Conservation (phyloP, 1,140 invertebrate genomes). For the Drosophila paulistorum region DNA sequence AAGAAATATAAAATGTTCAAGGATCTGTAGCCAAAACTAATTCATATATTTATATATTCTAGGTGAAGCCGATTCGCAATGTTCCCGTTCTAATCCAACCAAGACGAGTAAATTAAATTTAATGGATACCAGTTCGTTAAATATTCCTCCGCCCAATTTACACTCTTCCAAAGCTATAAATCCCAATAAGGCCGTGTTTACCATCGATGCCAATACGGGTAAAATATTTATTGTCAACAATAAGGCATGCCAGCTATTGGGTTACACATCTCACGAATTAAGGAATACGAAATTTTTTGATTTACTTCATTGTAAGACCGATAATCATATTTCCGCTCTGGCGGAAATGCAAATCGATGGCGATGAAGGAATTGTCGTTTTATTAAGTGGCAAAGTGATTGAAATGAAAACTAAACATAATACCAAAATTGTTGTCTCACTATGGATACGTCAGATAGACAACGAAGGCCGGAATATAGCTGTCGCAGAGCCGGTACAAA, state of each 20-base stretch:
- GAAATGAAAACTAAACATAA: constrained; percentile 85
- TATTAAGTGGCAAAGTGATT: constrained; percentile 87
- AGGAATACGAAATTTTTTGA: constrained; percentile 85
- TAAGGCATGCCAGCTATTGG: constrained; percentile 85
- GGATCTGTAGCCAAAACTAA: background rate
- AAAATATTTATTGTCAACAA: constrained; percentile 87
- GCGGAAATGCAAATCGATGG: constrained; percentile 85
- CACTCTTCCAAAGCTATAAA: constrained; percentile 82
- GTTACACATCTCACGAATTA: constrained; percentile 85
- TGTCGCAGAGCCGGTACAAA: constrained; percentile 86
- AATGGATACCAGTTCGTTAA: constrained; percentile 45
- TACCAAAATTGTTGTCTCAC: constrained; percentile 85
- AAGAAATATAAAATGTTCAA: too few relatives aligned
- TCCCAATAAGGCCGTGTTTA: constrained; percentile 85
- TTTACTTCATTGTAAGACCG: constrained; percentile 84
- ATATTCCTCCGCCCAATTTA: constrained; percentile 46
- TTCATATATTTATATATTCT: background rate
- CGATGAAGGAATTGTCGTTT: constrained; percentile 85
- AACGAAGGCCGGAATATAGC: constrained; percentile 85
- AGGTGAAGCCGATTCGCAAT: constrained; percentile 32
- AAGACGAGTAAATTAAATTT: constrained; percentile 36
- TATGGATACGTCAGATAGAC: constrained; percentile 86
- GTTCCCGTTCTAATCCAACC: constrained; percentile 20
- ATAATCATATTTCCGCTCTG: constrained; percentile 84
- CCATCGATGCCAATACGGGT: constrained; percentile 84